A percentile compares a stretch with the other conserved stretches of the same genome.
Conservation (phyloP, 2,113 vertebrate species). For the Labrus mixtus region DNA sequence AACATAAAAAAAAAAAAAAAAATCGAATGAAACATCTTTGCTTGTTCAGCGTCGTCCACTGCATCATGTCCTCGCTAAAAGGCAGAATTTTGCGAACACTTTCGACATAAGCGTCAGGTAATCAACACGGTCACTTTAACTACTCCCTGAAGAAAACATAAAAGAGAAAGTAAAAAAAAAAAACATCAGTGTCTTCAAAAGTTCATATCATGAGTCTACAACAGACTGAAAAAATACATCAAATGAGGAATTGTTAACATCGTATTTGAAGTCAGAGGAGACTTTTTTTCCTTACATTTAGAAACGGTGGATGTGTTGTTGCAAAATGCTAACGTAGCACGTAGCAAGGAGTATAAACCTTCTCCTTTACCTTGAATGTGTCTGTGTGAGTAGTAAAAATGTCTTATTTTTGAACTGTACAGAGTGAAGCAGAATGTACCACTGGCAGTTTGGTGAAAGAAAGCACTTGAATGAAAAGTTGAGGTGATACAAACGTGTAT, state of each 20-base stretch:
- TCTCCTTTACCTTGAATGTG: slow-evolving; percentile 13
- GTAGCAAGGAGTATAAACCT: slow-evolving; percentile 28
- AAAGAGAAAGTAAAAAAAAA: slow-evolving; percentile 28
- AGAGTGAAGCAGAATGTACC: slow-evolving; percentile 55
- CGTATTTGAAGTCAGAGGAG: slow-evolving; percentile 47
- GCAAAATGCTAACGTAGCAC: slow-evolving; percentile 40
- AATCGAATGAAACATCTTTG: slow-evolving; percentile 7
- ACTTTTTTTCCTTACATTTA: slow-evolving; percentile 27
- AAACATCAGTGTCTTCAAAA: slow-evolving; percentile 78
- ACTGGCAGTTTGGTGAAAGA: slow-evolving; percentile 54
- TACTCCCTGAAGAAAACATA: slow-evolving; percentile 69
- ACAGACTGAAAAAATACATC: slow-evolving; percentile 63
- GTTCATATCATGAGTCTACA: slow-evolving; percentile 66
- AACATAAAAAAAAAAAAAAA: background rate
- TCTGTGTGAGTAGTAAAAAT: slow-evolving; percentile 13
- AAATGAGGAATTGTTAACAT: slow-evolving; percentile 55
- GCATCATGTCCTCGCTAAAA: slow-evolving; percentile 10
- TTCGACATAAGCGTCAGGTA: background rate
- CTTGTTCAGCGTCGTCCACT: slow-evolving; percentile 16
- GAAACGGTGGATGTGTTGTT: slow-evolving; percentile 58
- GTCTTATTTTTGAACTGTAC: slow-evolving; percentile 54
- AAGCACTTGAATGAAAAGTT: slow-evolving; percentile 47
- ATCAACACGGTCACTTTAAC: slow-evolving; percentile 33
- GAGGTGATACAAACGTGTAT: slow-evolving; percentile 7
- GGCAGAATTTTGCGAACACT: slow-evolving; percentile 20